Evolutionary conservation across 2,888 invertebrate species (phyloP), one percentile per base, ranked within the genome.

Genomic region (Elmis aenea): DNA sequence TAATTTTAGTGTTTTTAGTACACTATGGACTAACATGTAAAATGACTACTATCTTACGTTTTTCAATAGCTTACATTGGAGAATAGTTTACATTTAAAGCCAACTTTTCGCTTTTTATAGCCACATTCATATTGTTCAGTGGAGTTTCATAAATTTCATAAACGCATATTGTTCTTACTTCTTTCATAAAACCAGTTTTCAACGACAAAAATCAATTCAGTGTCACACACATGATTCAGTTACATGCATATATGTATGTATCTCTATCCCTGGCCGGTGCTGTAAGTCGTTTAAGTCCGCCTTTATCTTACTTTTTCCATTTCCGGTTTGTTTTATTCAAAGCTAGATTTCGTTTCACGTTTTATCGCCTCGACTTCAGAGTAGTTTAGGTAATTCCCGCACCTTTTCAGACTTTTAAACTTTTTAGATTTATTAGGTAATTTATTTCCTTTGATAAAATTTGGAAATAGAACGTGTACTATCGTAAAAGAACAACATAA

Each of bases 281-380:
- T 46, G 34, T 48, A 38, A 55, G 55, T 51, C 53, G 50, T 52
- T 54, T 52, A 55, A 53, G 52, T 50, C 52, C 46, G 50, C 49
- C 53, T 59, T 57, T 59, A 58, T 59, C 57, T 60, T 58, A 52
- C 54, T 52, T 59, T 55, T 59, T 58, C 57, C 58, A 58, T 59
- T 58, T 57, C 57, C 58, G 54, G 54, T 50, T 59, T 60, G 58
- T 59, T 60, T 60, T 60, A 60, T 60, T 60, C 60, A 59, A 54
- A 57, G 41, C 38, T 32, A 39, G 41, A 42, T 45, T 45, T 41
- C 42, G 32, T 35, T 40, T 33, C 37, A 29, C 30, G 39, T 34
- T 48, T 49, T 50, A 47, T 50, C 50, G 47, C 41, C 20, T 33
- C 38, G 45, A 41, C 38, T 47, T 45, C 47, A 38, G 44, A 46